These are phyloP conservation scores for Phlogophora meticulosa DNA, from an alignment of 2,888 invertebrate species.

Conservation along the genomic window DNA sequence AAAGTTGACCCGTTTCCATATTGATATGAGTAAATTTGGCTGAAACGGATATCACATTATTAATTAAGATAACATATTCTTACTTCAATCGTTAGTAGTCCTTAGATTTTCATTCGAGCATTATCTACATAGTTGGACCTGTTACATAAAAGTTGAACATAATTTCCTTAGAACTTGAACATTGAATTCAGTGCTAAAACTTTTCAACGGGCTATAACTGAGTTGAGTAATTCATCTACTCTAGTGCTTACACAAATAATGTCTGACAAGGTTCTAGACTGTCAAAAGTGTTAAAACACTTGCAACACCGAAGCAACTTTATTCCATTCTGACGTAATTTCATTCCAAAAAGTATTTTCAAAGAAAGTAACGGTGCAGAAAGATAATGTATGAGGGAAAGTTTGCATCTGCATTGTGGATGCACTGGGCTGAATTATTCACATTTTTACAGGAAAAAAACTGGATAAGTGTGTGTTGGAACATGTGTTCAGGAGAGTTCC, in stretches of 20 bases:
- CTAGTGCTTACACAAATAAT: constrained; percentile 31
- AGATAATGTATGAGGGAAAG: constrained; percentile 70
- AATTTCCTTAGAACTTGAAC: constrained; percentile 4
- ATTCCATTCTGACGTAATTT: constrained; percentile 49
- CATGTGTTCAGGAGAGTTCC: constrained; percentile 9
- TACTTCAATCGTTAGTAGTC: too few species aligned
- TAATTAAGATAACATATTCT: neutral
- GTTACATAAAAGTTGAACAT: neutral
- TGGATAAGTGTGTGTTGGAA: neutral
- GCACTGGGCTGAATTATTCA: constrained; percentile 58
- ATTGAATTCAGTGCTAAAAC: neutral
- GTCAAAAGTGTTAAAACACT: constrained; percentile 48
- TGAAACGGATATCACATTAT: neutral
- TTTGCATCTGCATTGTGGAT: constrained; percentile 68
- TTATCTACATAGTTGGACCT: neutral
- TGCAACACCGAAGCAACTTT: constrained; percentile 36
- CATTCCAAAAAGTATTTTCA: constrained; percentile 59
- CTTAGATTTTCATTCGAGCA: neutral
- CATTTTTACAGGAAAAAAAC: constrained; percentile 41
- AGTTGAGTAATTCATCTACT: constrained; percentile 24
- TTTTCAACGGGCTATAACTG: neutral
- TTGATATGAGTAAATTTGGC: too few species aligned
- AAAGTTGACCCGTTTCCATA: too few species aligned
- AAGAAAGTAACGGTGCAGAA: constrained; percentile 67
- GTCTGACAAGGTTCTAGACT: constrained; percentile 38